Base-by-base conservation (phyloP, 2,888 invertebrate genomes). In the Drosophila gaucha region DNA sequence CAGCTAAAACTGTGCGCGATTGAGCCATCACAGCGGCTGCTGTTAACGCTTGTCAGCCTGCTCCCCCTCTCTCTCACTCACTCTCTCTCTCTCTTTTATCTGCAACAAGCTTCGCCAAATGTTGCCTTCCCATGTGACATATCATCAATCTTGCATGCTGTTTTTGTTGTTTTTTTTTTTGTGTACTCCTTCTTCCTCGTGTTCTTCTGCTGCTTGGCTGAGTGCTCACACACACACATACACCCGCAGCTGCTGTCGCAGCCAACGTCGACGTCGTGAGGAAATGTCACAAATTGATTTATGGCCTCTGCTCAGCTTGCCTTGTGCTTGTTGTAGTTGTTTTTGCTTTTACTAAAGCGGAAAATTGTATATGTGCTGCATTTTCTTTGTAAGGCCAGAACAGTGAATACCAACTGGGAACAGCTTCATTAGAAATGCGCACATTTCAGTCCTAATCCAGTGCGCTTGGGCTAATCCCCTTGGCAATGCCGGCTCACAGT, bases 11-110 rank as follows among this genome's bases (percentile, higher is more conserved):
- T 86, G 80, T 75, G 69, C 46, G 12, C 26, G 71, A 88, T 89
- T 82, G 78, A 87, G 86, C 67, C 79, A 87, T 89, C 78, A 75
- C 59, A 67, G 59, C 69, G 54, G 50, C 56, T 44, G 57, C 64
- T 89, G 89, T 89, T 89, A 89, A 85, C 90, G 89, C 90, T 90
- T 89, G 86, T 80, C 86, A 79, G 72, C 20, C 38, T n/a, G 1
- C 36, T 18, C n/a, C 12, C 8, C 18, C 1, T 8, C 49, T 28
- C 24, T 24, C 10, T 18, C 77, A 74, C 69, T 55, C 12, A 10
- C n/a, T 12, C 16, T 10, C 12, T 35, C 3, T 6, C 36, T 26
- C 22, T 30, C 14, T 26, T 41, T 55, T 43, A 24, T 41, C 41
- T 64, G 59, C 47, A 50, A 60, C 72, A 63, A 57, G 59, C 52